Evolutionary conservation across 2,888 invertebrate genomes (phyloP).

Genomic region (Archips crataeganus): DNA sequence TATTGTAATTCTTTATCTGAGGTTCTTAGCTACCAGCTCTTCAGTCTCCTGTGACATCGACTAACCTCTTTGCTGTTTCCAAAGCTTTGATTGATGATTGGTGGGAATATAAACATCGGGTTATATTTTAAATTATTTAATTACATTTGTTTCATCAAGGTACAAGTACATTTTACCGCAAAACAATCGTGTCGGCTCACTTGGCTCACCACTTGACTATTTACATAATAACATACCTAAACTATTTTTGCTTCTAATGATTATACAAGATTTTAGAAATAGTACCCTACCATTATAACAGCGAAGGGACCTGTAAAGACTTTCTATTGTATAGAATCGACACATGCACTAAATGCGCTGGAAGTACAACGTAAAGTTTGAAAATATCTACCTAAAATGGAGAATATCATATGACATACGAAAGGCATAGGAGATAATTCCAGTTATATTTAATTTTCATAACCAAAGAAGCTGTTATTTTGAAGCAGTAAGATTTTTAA

Average conservation of each 20-base stretch:
- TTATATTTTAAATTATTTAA: constrained; percentile 46
- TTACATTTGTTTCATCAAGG: constrained; percentile 74
- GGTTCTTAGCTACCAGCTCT: no score
- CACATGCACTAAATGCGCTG: not conserved
- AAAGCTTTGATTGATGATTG: not conserved
- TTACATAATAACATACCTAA: constrained; percentile 46
- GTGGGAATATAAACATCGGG: constrained; percentile 42
- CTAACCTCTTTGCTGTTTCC: no score
- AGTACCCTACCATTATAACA: constrained; percentile 9
- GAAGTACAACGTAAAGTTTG: no score
- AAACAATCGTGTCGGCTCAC: constrained; percentile 57
- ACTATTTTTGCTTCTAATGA: constrained; percentile 42
- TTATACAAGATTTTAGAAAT: constrained; percentile 19
- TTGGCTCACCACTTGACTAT: constrained; percentile 60
- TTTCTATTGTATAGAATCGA: no score
- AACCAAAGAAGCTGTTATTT: no score
- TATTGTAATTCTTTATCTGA: no score
- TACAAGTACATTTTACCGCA: constrained; percentile 65
- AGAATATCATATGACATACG: no score
- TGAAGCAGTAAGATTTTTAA: no score
- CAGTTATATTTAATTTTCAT: no score
- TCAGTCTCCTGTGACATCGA: no score
- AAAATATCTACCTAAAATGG: no score
- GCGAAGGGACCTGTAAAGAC: not conserved
- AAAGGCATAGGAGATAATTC: no score